phyloP scores from a whole-genome alignment of 2,888 invertebrate species.

The Chouioia cunea region DNA sequence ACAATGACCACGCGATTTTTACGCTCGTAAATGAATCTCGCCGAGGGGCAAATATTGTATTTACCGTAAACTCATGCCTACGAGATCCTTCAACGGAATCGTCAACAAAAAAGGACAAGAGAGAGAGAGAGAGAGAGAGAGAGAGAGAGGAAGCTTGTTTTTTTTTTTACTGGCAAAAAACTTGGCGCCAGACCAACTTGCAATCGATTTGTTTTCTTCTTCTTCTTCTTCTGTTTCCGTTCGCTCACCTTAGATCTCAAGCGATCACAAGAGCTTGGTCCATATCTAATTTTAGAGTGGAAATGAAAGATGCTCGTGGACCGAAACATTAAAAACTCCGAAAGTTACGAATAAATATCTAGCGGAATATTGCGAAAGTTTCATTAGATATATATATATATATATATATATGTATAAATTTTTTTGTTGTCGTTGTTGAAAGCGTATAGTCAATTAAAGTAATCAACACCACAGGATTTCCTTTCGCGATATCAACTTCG shows the following conservation, averaged over 20 bases:
- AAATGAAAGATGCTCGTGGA: too few species aligned
- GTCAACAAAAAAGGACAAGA: not conserved
- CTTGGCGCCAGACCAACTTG: slow-evolving; percentile 17
- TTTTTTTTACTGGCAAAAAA: slow-evolving; percentile 31
- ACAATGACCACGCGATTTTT: not conserved
- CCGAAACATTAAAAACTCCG: too few species aligned
- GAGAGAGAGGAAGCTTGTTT: slow-evolving; percentile 8
- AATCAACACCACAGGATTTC: not conserved
- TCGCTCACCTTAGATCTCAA: not conserved
- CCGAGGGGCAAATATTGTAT: not conserved
- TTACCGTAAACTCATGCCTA: not conserved
- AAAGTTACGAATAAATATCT: too few species aligned
- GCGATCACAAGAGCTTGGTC: slow-evolving; percentile 31
- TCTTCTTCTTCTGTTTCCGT: slow-evolving; percentile 18
- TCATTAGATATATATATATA: too few species aligned
- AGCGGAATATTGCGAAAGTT: too few species aligned
- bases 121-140: too few species aligned
- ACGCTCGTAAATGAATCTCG: not conserved
- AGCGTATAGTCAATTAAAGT: not conserved
- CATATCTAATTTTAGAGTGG: slow-evolving; percentile 33
- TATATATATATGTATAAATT: too few species aligned
- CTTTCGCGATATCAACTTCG: too few species aligned
- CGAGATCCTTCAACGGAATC: slow-evolving; percentile 2
- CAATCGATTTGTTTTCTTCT: slow-evolving; percentile 3
- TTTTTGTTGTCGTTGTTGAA: too few species aligned